Evolutionary conservation across 2,888 invertebrate genomes (phyloP).

Genomic region (Volucella bombylans): DNA sequence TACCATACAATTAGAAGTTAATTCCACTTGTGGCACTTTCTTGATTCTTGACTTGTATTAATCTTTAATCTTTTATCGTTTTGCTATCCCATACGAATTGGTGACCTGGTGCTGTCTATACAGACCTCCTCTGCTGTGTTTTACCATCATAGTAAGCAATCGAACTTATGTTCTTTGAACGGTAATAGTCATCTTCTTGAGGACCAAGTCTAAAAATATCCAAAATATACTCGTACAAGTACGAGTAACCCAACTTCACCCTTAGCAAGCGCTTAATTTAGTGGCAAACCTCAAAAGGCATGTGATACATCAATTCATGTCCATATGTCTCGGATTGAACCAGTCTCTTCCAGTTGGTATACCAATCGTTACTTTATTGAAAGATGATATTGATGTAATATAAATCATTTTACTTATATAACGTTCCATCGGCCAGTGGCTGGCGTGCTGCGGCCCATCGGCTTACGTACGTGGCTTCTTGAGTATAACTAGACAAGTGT

Average conservation of each 20-base stretch:
- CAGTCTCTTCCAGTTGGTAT: constrained; percentile 30
- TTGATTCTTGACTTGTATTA: constrained; percentile 11
- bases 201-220: constrained; percentile 1
- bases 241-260: constrained; percentile 24
- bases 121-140: constrained; percentile 16
- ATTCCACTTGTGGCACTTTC: constrained; percentile 25
- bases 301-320: constrained; percentile 56
- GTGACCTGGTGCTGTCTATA: neutral
- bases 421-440: constrained; percentile 30
- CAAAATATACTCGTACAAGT: constrained; percentile 12
- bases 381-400: constrained; percentile 28
- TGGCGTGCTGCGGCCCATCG: constrained; percentile 22
- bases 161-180: constrained; percentile 15
- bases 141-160: constrained; percentile 19
- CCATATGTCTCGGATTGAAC: constrained; percentile 22
- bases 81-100: constrained; percentile 3
- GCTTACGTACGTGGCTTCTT: neutral
- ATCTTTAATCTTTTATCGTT: constrained; percentile 13
- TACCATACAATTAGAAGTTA: constrained; percentile 62
- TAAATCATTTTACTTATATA: constrained; percentile 56
- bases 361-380: constrained; percentile 31
- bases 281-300: constrained; percentile 12
- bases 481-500: constrained; percentile 50
- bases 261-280: constrained; percentile 45
- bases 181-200: constrained; percentile 10